These are phyloP conservation scores for Zaprionus africanus DNA, from an alignment of 1,140 invertebrate species.

Conservation along the genomic window DNA sequence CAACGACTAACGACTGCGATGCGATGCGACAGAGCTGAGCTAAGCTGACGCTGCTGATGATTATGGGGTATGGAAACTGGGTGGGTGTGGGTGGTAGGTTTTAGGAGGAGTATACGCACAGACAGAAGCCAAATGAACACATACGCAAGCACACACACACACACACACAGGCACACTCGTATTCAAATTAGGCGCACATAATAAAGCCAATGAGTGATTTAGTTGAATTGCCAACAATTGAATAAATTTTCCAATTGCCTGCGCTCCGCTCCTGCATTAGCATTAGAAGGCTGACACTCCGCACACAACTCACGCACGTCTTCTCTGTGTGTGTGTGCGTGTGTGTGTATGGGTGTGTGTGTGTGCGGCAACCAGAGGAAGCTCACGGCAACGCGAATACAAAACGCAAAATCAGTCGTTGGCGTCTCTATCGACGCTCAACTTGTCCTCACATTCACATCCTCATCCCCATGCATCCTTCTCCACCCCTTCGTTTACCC, in stretches of 20 bases:
- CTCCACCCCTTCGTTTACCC: neutral
- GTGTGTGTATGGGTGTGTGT: conserved; percentile 4
- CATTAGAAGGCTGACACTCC: conserved; percentile 54
- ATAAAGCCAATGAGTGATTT: conserved; percentile 83
- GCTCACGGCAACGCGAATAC: conserved; percentile 36
- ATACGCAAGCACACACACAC: neutral
- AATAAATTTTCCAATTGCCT: conserved; percentile 84
- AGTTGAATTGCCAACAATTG: conserved; percentile 83
- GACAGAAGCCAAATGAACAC: conserved; percentile 6
- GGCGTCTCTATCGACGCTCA: conserved; percentile 17
- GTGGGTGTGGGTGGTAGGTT: conserved; percentile 2
- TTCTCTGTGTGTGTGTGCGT: conserved; percentile 14
- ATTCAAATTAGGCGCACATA: conserved; percentile 78
- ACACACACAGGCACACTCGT: conserved; percentile 39
- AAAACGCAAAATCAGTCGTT: conserved; percentile 74
- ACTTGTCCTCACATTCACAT: neutral
- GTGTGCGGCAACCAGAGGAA: conserved; percentile 24
- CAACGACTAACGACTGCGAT: conserved; percentile 15
- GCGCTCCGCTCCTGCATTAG: conserved; percentile 70
- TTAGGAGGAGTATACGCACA: conserved; percentile 9
- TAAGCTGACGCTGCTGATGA: conserved; percentile 1
- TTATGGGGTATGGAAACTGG: conserved; percentile 13
- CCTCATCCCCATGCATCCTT: neutral
- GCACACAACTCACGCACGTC: conserved; percentile 29
- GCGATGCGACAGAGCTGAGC: conserved; percentile 20